Percentiles rank a stretch among this genome's conserved stretches.
phyloP scores from a whole-genome alignment of 2,888 invertebrate genomes.

The Drosophila melanosoma region DNA sequence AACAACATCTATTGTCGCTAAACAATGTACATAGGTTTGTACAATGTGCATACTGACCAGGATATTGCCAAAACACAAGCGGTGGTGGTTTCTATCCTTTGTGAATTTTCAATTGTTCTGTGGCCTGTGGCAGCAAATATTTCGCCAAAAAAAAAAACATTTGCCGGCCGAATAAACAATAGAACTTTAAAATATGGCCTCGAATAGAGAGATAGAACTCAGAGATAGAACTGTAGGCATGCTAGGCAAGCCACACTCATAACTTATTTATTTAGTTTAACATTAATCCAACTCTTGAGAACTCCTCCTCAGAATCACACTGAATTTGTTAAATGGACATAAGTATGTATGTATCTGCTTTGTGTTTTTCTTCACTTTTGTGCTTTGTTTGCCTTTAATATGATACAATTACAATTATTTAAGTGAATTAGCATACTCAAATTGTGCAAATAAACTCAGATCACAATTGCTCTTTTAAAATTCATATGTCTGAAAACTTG shows the following conservation, averaged over 20 bases:
- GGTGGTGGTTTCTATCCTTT: slow-evolving; percentile 30
- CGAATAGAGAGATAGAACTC: background rate
- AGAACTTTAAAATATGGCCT: slow-evolving; percentile 27
- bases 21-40: slow-evolving; percentile 18
- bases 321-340: background rate
- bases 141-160: slow-evolving; percentile 26
- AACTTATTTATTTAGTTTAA: background rate
- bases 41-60: slow-evolving; percentile 3
- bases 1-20: slow-evolving; percentile 22
- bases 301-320: background rate
- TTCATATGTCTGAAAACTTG: slow-evolving; percentile 20
- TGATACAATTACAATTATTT: slow-evolving; percentile 26
- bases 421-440: slow-evolving; percentile 14
- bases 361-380: slow-evolving; percentile 4
- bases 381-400: background rate
- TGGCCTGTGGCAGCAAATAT: slow-evolving; percentile 45
- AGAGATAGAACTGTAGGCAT: too few relatives aligned
- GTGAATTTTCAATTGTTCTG: slow-evolving; percentile 49
- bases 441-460: background rate
- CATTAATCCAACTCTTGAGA: background rate
- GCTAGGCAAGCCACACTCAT: background rate
- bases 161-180: slow-evolving; percentile 39
- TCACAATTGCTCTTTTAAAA: slow-evolving; percentile 11
- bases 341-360: slow-evolving; percentile 1
- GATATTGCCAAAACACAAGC: slow-evolving; percentile 41